Conservation (phyloP, 2,797 vertebrate species). For the Eleutherodactylus coqui region DNA sequence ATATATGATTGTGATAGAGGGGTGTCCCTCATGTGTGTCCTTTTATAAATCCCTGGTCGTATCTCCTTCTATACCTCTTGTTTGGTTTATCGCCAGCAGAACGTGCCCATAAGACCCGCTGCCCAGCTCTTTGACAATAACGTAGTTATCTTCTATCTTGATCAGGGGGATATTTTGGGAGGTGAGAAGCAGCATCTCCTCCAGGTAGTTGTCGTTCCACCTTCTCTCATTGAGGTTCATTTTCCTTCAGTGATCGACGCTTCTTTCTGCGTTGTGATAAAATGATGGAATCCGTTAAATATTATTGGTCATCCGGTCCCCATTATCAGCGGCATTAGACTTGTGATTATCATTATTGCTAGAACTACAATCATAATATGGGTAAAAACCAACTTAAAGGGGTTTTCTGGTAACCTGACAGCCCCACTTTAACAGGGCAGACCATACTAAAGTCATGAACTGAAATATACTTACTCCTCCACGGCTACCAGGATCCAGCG, state of each 20-base stretch:
- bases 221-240: conserved; percentile 53
- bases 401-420: too few species aligned
- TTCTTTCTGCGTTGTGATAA: background rate
- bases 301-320: background rate
- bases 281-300: background rate
- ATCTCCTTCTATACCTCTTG: conserved; percentile 75
- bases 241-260: background rate
- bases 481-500: too few species aligned
- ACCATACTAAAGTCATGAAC: too few species aligned
- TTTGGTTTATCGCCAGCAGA: conserved; percentile 85
- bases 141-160: conserved; percentile 82
- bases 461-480: too few species aligned
- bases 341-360: background rate
- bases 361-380: background rate
- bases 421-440: too few species aligned
- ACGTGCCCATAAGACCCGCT: conserved; percentile 90
- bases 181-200: conserved; percentile 86
- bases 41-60: background rate
- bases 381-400: too few species aligned
- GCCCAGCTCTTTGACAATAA: conserved; percentile 84
- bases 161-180: conserved; percentile 75
- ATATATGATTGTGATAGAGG: too few species aligned
- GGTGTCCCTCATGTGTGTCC: too few species aligned
- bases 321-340: background rate
- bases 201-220: conserved; percentile 68